These are phyloP conservation scores for Caenorhabditis sp. DNA, from an alignment of 2,888 invertebrate genomes.

Conservation along the genomic window DNA sequence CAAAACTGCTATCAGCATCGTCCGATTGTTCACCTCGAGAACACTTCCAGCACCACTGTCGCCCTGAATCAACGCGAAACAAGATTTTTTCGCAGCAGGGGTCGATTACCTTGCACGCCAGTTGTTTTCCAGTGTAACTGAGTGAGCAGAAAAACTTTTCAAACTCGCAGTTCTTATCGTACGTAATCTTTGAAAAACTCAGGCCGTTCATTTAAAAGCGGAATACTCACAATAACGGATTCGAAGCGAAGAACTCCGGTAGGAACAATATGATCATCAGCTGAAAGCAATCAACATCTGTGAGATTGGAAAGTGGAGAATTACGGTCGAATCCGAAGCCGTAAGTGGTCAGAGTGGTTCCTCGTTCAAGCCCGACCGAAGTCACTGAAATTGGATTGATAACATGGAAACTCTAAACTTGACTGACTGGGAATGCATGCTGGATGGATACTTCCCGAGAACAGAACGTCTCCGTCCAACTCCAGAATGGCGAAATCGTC, in stretches of 20 bases:
- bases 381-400: neutral
- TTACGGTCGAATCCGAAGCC: constrained; percentile 34
- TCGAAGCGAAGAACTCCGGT: constrained; percentile 23
- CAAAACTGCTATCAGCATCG: constrained; percentile 9
- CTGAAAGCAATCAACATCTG: constrained; percentile 14
- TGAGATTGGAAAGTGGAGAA: neutral
- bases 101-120: constrained; percentile 20
- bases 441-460: constrained; percentile 24
- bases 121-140: constrained; percentile 2
- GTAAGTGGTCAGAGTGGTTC: neutral
- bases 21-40: neutral
- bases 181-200: neutral
- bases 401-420: neutral
- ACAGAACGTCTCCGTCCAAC: constrained; percentile 15
- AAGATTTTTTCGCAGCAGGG: neutral
- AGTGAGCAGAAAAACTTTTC: constrained; percentile 1
- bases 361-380: neutral
- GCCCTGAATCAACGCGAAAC: constrained; percentile 20
- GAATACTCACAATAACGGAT: neutral
- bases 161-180: neutral
- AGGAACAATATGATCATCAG: constrained; percentile 2
- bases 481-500: constrained; percentile 33
- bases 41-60: constrained; percentile 31
- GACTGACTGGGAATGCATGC: constrained; percentile 8
- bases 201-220: neutral